Evolutionary conservation across 2,888 invertebrate species (phyloP), one percentile per base, ranked within the genome.

Genomic region (Rhabditoides inermis): DNA sequence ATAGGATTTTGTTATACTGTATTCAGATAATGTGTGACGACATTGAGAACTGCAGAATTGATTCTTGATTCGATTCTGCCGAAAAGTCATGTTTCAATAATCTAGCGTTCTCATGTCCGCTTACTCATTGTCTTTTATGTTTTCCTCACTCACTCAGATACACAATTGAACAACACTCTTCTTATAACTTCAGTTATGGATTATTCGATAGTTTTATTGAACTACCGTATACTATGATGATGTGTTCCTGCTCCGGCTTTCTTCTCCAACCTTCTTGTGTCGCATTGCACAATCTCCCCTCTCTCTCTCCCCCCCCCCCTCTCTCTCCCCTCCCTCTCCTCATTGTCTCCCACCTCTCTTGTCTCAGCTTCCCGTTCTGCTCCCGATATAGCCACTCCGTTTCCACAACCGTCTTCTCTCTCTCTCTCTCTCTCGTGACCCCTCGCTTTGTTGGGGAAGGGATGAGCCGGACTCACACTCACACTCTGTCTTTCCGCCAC

Each of bases 201-300:
- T n/a, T n/a, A n/a, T n/a, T n/a, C n/a, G n/a, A n/a, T n/a, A n/a
- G n/a, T n/a, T n/a, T n/a, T n/a, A n/a, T n/a, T n/a, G n/a, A n/a
- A n/a, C n/a, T n/a, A n/a, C n/a, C n/a, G n/a, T n/a, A n/a, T n/a
- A n/a, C n/a, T n/a, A n/a, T n/a, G n/a, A n/a, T n/a, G n/a, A n/a
- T n/a, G 48, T 23, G n/a, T 27, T 4, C 26, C 15, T 49, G 56
- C 28, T 56, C 58, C 20, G 54, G 59, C 41, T 65, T 51, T n/a
- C n/a, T n/a, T n/a, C n/a, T n/a, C n/a, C n/a, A n/a, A n/a, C n/a
- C 12, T 52, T 40, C 25, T 45, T 45, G 3, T 45, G 49, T 26
- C 53, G 46, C 76, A 82, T 81, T 35, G 79, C 83, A 7, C 4
- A 20, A 20, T 28, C 4, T 45, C 22, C 45, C 28, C 2, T 23